Evolutionary conservation across 1,140 invertebrate species (phyloP), one percentile per base, ranked within the genome.

Genomic region (Philotrypesis tridentata): DNA sequence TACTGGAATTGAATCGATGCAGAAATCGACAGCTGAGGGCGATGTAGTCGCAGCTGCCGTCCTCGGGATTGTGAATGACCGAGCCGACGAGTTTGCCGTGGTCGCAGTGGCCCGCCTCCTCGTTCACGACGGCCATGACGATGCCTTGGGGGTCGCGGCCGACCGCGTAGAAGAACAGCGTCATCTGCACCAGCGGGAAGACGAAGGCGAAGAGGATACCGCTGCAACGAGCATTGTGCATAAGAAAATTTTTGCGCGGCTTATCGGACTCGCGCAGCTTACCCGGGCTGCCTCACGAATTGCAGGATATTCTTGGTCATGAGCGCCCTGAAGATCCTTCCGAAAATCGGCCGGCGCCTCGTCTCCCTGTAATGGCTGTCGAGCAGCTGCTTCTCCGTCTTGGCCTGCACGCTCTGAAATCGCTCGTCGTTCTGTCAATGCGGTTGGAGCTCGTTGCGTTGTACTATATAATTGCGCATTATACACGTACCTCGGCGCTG

Each of bases 181-280:
- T 90, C n/a, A 96, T 92, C 93, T 98, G 94, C 11, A 97, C 88
- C 4, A 97, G 91, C 1, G 97, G 97, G 83, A 98, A 94, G 33
- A 97, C 84, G 31, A 97, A 92, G 75, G 97, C 94, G 88, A 98
- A 98, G 77, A 95, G 87, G 12, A 97, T 90, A 8, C 95, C 94
- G 3, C 96, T 97, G 89, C 71, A 93, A n/a, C n/a, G n/a, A n/a
- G n/a, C n/a, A n/a, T n/a, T n/a, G n/a, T n/a, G n/a, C n/a, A n/a
- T n/a, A n/a, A n/a, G n/a, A n/a, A n/a, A n/a, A n/a, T n/a, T n/a
- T n/a, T n/a, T n/a, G n/a, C n/a, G n/a, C n/a, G n/a, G n/a, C n/a
- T n/a, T n/a, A n/a, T n/a, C n/a, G n/a, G n/a, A n/a, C n/a, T n/a
- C n/a, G n/a, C n/a, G n/a, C n/a, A n/a, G n/a, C n/a, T 93, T 92